Percentiles rank a stretch among this genome's conserved stretches.
phyloP scores from a whole-genome alignment of 1,140 invertebrate genomes.

The Trinorchestia longiramus region DNA sequence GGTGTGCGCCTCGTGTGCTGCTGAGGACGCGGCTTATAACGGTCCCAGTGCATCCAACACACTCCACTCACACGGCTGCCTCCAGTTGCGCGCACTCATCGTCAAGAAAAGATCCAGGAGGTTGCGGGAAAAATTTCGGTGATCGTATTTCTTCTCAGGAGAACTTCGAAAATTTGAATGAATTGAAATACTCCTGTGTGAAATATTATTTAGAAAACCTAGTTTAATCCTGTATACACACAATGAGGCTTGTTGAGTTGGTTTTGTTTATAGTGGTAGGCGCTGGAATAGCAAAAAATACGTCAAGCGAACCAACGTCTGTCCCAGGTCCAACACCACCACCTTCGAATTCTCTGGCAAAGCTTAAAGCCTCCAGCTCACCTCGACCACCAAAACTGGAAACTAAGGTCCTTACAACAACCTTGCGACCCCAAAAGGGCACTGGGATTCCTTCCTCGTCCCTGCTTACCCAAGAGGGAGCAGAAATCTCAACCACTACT shows the following conservation, averaged over 20 bases:
- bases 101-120: not conserved
- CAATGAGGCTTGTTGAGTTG: not conserved
- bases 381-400: not conserved
- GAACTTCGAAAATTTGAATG: not conserved
- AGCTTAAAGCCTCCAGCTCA: not conserved
- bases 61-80: not conserved
- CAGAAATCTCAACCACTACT: not conserved
- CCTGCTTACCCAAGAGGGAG: not conserved
- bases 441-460: not conserved
- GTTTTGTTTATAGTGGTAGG: not conserved
- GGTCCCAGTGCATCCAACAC: not conserved
- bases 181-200: not conserved
- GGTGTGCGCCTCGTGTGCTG: not conserved
- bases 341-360: not conserved
- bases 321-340: not conserved
- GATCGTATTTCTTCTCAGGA: not conserved
- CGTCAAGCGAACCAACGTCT: not conserved
- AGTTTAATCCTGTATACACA: not conserved
- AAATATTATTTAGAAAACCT: not conserved
- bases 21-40: not conserved
- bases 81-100: not conserved
- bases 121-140: not conserved
- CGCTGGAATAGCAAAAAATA: not conserved
- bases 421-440: not conserved
- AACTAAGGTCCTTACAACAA: not conserved